Evolutionary conservation across 2,888 invertebrate species (phyloP).

Genomic region (Harpagoxenus sublaevis): DNA sequence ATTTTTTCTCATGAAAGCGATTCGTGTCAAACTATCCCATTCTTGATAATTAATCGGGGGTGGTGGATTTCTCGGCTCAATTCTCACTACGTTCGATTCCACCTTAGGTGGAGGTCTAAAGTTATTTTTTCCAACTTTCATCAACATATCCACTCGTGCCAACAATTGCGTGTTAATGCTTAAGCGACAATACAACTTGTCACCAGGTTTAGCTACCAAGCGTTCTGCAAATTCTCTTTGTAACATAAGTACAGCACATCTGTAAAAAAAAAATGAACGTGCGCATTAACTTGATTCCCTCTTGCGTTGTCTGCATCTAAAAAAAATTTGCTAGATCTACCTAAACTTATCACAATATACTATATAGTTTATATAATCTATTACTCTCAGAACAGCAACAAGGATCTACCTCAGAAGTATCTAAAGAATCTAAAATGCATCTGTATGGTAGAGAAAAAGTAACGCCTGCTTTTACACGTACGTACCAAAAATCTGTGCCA

Average conservation of each 20-base stretch:
- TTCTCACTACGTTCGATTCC: constrained; percentile 98
- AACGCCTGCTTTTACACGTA: not conserved
- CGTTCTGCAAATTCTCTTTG: constrained; percentile 99
- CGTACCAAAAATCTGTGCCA: not conserved
- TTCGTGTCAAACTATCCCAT: constrained; percentile 99
- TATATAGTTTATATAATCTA: not conserved
- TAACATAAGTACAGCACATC: constrained; percentile 99
- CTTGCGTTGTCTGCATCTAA: constrained; percentile 14
- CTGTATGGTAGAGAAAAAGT: not conserved
- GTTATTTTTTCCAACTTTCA: constrained; percentile 99
- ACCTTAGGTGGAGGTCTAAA: constrained; percentile 99
- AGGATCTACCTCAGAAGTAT: not conserved
- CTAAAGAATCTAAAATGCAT: constrained; percentile 3
- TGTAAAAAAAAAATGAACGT: constrained; percentile 86
- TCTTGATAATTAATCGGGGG: constrained; percentile 98
- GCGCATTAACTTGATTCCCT: constrained; percentile 26
- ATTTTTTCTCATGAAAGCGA: constrained; percentile 98
- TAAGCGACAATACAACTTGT: constrained; percentile 97
- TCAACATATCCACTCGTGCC: constrained; percentile 97
- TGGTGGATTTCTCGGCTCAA: constrained; percentile 99
- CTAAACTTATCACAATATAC: constrained; percentile 1
- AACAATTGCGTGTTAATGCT: constrained; percentile 98
- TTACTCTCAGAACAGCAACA: not conserved
- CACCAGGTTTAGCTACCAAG: constrained; percentile 98
- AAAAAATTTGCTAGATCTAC: constrained; percentile 29